phyloP scores from a whole-genome alignment of 2,113 vertebrate genomes.

The Esox niger region DNA sequence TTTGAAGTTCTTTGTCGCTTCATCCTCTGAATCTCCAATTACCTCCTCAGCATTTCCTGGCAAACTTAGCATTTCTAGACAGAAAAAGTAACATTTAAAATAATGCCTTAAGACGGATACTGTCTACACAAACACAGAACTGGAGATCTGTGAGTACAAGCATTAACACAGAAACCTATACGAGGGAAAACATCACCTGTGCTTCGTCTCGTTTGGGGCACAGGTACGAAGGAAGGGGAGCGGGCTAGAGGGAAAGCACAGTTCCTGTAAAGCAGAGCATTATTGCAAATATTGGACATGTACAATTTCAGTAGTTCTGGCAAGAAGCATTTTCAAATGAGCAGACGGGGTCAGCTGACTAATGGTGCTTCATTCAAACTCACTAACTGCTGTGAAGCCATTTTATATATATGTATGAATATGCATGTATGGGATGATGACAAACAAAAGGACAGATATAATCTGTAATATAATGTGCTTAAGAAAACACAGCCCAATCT shows the following conservation, averaged over 20 bases:
- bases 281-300: no score
- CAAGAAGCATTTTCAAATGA: no score
- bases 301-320: no score
- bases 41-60: constrained; percentile 54
- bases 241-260: constrained; percentile 18
- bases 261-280: constrained; percentile 54
- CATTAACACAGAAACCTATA: not conserved
- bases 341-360: no score
- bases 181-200: constrained; percentile 56
- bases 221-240: constrained; percentile 6
- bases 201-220: constrained; percentile 7
- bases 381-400: no score
- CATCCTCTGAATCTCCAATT: constrained; percentile 76
- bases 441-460: no score
- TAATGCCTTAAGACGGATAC: not conserved
- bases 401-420: no score
- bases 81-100: not conserved
- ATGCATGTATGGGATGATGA: no score
- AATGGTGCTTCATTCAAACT: no score
- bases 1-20: constrained; percentile 69
- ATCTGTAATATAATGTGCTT: no score
- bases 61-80: not conserved
- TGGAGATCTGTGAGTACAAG: not conserved
- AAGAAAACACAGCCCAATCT: no score
- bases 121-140: not conserved